phyloP scores from a whole-genome alignment of 1,140 invertebrate species.

The Drosophila prosaltans region DNA sequence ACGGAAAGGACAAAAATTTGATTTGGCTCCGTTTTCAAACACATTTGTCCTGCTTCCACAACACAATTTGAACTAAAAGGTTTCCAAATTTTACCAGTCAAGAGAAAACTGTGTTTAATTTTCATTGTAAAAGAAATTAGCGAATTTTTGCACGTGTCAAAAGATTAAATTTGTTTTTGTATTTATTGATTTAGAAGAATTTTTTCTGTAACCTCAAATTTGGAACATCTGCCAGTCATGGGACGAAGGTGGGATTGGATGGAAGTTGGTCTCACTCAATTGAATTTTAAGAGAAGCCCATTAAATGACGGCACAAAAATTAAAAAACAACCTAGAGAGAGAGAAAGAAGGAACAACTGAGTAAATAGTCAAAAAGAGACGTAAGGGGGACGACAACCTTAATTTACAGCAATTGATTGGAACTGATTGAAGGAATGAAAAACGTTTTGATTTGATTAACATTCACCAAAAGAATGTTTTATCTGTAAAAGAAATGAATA shows the following conservation, averaged over 20 bases:
- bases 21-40: slow-evolving; percentile 20
- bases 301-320: slow-evolving; percentile 56
- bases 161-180: slow-evolving; percentile 40
- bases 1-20: slow-evolving; percentile 1
- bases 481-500: too few relatives aligned
- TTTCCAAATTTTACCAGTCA: slow-evolving; percentile 30
- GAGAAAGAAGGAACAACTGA: neutral
- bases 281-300: slow-evolving; percentile 50
- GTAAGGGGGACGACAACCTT: slow-evolving; percentile 18
- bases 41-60: slow-evolving; percentile 57
- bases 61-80: slow-evolving; percentile 40
- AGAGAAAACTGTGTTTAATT: slow-evolving; percentile 29
- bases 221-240: slow-evolving; percentile 1
- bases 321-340: slow-evolving; percentile 17
- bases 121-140: slow-evolving; percentile 25
- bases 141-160: slow-evolving; percentile 17
- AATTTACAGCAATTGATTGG: slow-evolving; percentile 45
- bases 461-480: too few relatives aligned
- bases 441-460: neutral
- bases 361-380: neutral
- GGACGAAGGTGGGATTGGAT: neutral
- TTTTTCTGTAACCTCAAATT: slow-evolving; percentile 7
- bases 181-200: slow-evolving; percentile 47
- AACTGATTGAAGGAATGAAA: slow-evolving; percentile 50
- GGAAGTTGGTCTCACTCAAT: slow-evolving; percentile 23